Evolutionary conservation across 2,888 invertebrate species (phyloP).

Genomic region (Hyposoter dolosus): DNA sequence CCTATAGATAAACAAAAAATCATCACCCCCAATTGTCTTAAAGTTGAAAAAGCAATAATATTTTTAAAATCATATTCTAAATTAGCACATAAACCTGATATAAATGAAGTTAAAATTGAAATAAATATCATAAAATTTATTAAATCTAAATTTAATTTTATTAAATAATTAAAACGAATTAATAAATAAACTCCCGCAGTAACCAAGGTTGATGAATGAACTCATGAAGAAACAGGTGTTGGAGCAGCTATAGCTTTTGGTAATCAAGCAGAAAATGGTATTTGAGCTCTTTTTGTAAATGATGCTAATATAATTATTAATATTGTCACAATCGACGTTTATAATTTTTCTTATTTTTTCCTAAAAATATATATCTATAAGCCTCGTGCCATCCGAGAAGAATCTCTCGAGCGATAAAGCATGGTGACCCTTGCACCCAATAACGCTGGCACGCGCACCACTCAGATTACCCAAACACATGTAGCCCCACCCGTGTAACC

Average conservation of each 20-base stretch:
- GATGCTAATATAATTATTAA: conserved; percentile 85
- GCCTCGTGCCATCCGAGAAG: too few relatives aligned
- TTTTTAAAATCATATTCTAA: conserved; percentile 91
- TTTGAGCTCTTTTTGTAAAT: conserved; percentile 92
- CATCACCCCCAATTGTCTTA: conserved; percentile 91
- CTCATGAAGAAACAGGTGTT: conserved; percentile 91
- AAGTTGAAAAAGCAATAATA: conserved; percentile 92
- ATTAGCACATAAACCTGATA: conserved; percentile 87
- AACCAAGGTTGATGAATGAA: conserved; percentile 92
- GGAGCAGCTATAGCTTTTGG: conserved; percentile 92
- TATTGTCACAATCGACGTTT: too few relatives aligned
- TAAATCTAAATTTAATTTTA: conserved; percentile 85
- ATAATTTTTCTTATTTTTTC: too few relatives aligned
- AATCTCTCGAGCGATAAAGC: too few relatives aligned
- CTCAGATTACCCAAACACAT: too few relatives aligned
- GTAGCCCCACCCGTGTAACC: too few relatives aligned
- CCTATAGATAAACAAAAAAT: conserved; percentile 88
- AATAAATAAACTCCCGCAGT: conserved; percentile 91
- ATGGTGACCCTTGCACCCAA: too few relatives aligned
- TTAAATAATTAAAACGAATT: conserved; percentile 87
- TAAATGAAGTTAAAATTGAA: conserved; percentile 87
- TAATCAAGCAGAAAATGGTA: conserved; percentile 92
- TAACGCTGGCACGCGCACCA: too few relatives aligned
- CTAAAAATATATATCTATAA: too few relatives aligned
- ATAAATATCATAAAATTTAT: conserved; percentile 41